These are phyloP conservation scores for Drosophila melanocephala DNA, from an alignment of 2,888 invertebrate species.

Conservation along the genomic window DNA sequence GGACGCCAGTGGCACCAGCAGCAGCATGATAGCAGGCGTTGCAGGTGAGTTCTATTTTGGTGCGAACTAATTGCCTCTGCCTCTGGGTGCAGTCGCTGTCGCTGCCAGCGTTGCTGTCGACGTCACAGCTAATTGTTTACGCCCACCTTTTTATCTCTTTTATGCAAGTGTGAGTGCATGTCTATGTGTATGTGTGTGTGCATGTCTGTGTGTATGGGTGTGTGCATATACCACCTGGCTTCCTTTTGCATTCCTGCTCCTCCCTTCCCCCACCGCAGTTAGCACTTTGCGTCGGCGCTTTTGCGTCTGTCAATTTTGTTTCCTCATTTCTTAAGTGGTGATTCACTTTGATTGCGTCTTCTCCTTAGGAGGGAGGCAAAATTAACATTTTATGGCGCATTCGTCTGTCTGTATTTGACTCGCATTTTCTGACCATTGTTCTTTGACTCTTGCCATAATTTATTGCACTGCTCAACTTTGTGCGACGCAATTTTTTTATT, in stretches of 20 bases:
- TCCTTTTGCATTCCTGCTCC: neutral
- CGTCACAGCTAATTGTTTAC: slow-evolving; percentile 69
- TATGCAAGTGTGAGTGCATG: slow-evolving; percentile 9
- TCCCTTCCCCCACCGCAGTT: slow-evolving; percentile 10
- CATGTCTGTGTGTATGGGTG: neutral
- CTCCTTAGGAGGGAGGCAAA: slow-evolving; percentile 22
- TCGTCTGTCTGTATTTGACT: slow-evolving; percentile 19
- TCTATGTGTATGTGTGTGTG: neutral
- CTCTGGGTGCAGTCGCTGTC: slow-evolving; percentile 58
- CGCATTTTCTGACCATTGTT: slow-evolving; percentile 49
- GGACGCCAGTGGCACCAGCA: slow-evolving; percentile 37
- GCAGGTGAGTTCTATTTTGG: slow-evolving; percentile 62
- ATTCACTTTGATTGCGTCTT: slow-evolving; percentile 65
- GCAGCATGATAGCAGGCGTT: slow-evolving; percentile 16
- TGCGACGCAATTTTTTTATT: slow-evolving; percentile 41
- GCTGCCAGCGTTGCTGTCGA: slow-evolving; percentile 23
- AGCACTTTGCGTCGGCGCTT: slow-evolving; percentile 51
- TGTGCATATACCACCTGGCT: slow-evolving; percentile 38
- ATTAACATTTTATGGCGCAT: slow-evolving; percentile 40
- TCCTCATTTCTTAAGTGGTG: slow-evolving; percentile 69
- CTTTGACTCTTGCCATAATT: slow-evolving; percentile 55
- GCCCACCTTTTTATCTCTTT: slow-evolving; percentile 64
- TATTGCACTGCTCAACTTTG: slow-evolving; percentile 31
- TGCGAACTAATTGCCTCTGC: slow-evolving; percentile 36
- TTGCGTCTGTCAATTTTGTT: slow-evolving; percentile 43